phyloP scores from a whole-genome alignment of 1,140 invertebrate species.

The Magallana angulata region DNA sequence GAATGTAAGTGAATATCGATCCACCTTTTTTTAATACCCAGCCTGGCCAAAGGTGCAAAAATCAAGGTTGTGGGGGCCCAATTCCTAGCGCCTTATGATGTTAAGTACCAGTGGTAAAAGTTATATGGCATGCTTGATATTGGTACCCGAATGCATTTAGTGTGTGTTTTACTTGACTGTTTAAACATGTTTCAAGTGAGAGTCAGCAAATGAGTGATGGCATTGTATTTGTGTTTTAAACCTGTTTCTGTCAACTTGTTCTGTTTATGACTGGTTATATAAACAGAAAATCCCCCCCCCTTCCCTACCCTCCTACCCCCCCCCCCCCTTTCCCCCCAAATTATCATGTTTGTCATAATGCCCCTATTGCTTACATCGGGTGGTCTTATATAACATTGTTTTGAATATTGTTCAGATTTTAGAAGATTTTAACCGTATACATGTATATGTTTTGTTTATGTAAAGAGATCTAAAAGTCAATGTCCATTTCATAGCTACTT shows the following conservation, averaged over 20 bases:
- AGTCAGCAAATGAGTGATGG: not conserved
- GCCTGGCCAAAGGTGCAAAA: slow-evolving; percentile 11
- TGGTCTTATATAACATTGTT: not conserved
- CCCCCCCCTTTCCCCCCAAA: not conserved
- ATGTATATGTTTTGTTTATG: not conserved
- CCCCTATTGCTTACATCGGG: not conserved
- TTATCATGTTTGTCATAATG: not conserved
- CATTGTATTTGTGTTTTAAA: not conserved
- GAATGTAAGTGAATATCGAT: slow-evolving; percentile 12
- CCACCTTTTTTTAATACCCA: not conserved
- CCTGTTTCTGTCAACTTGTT: not conserved
- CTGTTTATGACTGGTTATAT: not conserved
- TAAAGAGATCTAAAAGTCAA: too few species aligned
- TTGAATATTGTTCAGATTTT: not conserved
- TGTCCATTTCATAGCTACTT: too few species aligned
- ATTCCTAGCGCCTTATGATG: slow-evolving; percentile 5
- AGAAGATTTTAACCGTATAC: not conserved
- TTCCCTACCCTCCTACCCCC: too few species aligned
- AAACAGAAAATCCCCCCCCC: too few species aligned
- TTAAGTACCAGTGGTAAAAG: not conserved
- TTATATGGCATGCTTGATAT: slow-evolving; percentile 27
- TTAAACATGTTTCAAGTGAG: not conserved
- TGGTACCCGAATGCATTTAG: slow-evolving; percentile 27
- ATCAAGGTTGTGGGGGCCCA: slow-evolving; percentile 10
- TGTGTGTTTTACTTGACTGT: slow-evolving; percentile 2